Conservation (phyloP, 2,113 vertebrate species). For the Taurulus bubalis region DNA sequence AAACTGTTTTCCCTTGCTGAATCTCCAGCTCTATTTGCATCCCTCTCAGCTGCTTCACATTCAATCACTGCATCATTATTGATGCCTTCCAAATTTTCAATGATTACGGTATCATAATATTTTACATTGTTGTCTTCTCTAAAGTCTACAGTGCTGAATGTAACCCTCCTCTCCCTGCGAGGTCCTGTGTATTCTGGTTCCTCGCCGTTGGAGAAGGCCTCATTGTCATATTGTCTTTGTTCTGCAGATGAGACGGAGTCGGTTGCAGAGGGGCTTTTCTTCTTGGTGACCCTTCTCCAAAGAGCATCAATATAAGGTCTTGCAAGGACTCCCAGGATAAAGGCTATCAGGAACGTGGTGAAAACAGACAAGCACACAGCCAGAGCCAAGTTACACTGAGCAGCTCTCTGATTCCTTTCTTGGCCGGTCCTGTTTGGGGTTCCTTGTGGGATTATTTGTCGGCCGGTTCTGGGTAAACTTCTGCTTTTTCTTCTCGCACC, state of each 20-base stretch:
- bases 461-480: slow-evolving; percentile 47
- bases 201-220: slow-evolving; percentile 76
- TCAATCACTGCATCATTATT: slow-evolving; percentile 39
- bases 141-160: slow-evolving; percentile 52
- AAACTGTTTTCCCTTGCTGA: slow-evolving; percentile 43
- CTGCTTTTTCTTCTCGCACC: slow-evolving; percentile 53
- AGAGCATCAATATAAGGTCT: slow-evolving; percentile 86
- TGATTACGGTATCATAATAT: slow-evolving; percentile 74
- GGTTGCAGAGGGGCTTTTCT: slow-evolving; percentile 44
- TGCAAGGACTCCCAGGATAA: slow-evolving; percentile 87
- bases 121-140: slow-evolving; percentile 39
- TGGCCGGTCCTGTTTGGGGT: background rate
- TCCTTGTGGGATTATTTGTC: slow-evolving; percentile 23
- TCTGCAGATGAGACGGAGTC: slow-evolving; percentile 19
- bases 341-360: slow-evolving; percentile 89
- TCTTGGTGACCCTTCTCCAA: slow-evolving; percentile 69
- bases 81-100: slow-evolving; percentile 25
- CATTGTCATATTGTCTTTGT: slow-evolving; percentile 82
- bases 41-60: slow-evolving; percentile 10
- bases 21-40: slow-evolving; percentile 11
- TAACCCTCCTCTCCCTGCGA: slow-evolving; percentile 72
- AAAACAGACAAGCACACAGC: slow-evolving; percentile 89
- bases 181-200: slow-evolving; percentile 27
- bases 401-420: background rate
- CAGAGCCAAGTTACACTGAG: slow-evolving; percentile 74